Evolutionary conservation across 2,888 invertebrate species (phyloP).

Genomic region (Apocheima hispidaria): DNA sequence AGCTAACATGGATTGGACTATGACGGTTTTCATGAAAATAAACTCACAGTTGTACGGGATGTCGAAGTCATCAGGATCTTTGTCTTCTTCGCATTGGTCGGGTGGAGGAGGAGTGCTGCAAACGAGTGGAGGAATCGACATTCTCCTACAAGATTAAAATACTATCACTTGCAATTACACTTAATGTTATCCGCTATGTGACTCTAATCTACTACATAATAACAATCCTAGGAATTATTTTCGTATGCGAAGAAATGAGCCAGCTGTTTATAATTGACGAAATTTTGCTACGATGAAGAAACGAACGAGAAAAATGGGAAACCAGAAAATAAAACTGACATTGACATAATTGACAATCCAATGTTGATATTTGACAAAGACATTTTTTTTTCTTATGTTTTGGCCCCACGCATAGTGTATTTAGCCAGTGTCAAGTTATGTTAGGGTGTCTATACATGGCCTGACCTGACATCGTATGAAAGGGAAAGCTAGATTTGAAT

Average conservation of each 20-base stretch:
- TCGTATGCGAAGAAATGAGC: slow-evolving; percentile 53
- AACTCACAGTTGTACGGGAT: slow-evolving; percentile 77
- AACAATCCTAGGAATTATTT: slow-evolving; percentile 24
- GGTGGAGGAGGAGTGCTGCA: slow-evolving; percentile 89
- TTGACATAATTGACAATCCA: background rate
- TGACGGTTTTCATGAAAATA: background rate
- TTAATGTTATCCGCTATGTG: slow-evolving; percentile 28
- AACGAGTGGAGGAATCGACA: slow-evolving; percentile 89
- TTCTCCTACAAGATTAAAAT: slow-evolving; percentile 59
- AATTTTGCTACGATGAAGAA: slow-evolving; percentile 62
- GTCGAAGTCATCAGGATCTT: slow-evolving; percentile 83
- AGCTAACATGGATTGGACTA: background rate
- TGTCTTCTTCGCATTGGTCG: slow-evolving; percentile 88
- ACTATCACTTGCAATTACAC: slow-evolving; percentile 43
- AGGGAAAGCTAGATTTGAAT: too few relatives aligned
- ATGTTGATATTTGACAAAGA: background rate
- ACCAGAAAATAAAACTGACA: background rate
- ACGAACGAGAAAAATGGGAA: slow-evolving; percentile 32
- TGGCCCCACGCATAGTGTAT: too few relatives aligned
- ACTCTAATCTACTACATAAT: slow-evolving; percentile 35
- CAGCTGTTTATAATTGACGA: slow-evolving; percentile 81
- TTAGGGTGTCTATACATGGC: too few relatives aligned
- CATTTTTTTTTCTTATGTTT: too few relatives aligned
- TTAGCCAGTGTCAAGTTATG: too few relatives aligned
- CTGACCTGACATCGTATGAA: too few relatives aligned